Conservation (phyloP, 2,797 vertebrate genomes). For the Neomorphus geoffroyi region DNA sequence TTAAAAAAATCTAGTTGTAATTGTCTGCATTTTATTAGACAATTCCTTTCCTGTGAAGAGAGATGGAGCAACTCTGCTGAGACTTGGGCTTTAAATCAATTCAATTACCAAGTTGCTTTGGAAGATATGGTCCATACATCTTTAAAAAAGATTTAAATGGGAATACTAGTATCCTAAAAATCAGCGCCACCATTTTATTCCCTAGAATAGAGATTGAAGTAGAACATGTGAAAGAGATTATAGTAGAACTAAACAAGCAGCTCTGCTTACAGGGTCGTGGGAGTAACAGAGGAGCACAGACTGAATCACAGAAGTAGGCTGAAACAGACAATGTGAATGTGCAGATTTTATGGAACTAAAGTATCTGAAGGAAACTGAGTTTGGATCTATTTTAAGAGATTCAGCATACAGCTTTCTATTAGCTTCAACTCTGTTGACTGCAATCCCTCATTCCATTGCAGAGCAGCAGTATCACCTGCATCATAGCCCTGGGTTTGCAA, state of each 20-base stretch:
- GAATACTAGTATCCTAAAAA: not conserved
- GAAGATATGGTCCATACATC: not conserved
- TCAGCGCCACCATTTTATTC: not conserved
- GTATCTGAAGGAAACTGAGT: not conserved
- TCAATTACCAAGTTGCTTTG: not conserved
- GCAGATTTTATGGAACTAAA: not conserved
- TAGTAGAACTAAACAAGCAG: not conserved
- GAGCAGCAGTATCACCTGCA: not conserved
- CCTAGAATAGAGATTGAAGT: not conserved
- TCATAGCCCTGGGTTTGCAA: not conserved
- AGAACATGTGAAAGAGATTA: not conserved
- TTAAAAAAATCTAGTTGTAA: not conserved
- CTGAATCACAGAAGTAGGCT: not conserved
- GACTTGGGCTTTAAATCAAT: not conserved
- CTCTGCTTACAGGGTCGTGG: not conserved
- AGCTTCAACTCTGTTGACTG: not conserved
- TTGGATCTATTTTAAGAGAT: not conserved
- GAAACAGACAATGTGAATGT: not conserved
- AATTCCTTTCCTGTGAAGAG: not conserved
- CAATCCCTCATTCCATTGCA: not conserved
- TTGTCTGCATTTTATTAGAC: not conserved
- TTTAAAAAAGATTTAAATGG: not conserved
- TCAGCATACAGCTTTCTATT: not conserved
- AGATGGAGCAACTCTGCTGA: not conserved
- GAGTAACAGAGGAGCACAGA: not conserved